Evolutionary conservation across 2,797 vertebrate species (phyloP).

Genomic region (Sebastes hopkinsi): DNA sequence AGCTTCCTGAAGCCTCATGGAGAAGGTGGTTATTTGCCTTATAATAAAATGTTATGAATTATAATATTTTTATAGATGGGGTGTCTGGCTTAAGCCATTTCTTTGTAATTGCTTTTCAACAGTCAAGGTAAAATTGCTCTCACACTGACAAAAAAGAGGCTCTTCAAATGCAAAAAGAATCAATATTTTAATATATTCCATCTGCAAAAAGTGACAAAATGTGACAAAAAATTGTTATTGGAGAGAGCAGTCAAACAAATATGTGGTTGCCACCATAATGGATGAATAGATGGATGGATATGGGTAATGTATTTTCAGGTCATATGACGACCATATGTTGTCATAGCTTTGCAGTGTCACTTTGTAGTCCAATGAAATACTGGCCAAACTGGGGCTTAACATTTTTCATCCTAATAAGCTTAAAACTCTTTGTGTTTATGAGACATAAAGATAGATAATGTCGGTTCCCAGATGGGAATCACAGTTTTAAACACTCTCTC

Average conservation of each 20-base stretch:
- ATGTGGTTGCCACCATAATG: not conserved
- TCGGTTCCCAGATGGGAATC: slow-evolving; percentile 6
- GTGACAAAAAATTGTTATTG: not conserved
- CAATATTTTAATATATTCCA: not conserved
- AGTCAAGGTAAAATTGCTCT: not conserved
- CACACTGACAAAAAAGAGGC: not conserved
- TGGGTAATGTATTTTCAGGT: not conserved
- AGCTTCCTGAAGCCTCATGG: no score
- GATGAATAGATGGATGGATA: not conserved
- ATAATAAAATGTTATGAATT: no score
- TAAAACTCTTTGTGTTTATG: not conserved
- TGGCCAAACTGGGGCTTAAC: not conserved
- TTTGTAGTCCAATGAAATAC: not conserved
- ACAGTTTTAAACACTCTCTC: not conserved
- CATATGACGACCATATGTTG: not conserved
- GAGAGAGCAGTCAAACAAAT: not conserved
- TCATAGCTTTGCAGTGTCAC: not conserved
- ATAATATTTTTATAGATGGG: no score
- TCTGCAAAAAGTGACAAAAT: not conserved
- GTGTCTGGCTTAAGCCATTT: no score
- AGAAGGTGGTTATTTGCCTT: accelerated
- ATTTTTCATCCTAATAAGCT: not conserved
- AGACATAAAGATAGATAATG: not conserved
- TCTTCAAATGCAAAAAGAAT: not conserved
- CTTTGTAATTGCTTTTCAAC: no score